Conservation (phyloP, 2,113 vertebrate genomes). For the Amazona guildingii region DNA sequence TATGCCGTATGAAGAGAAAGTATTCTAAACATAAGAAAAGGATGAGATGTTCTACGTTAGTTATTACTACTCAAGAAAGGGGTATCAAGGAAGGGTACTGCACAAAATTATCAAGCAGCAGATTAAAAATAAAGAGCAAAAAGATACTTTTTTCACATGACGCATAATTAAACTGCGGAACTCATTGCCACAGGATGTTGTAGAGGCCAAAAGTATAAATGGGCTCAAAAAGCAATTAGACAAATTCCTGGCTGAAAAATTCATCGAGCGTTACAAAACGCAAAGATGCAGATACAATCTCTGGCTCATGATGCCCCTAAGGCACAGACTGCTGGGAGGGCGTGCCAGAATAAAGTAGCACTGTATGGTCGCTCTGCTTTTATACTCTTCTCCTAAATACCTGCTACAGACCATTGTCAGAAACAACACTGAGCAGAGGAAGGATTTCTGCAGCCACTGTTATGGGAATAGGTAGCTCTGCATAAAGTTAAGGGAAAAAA, state of each 20-base stretch:
- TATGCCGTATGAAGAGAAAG: neutral
- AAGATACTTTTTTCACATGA: neutral
- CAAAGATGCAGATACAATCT: constrained; percentile 65
- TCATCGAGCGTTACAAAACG: constrained; percentile 61
- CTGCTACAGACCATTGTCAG: constrained; percentile 2
- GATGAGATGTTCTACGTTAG: neutral
- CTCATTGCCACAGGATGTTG: constrained; percentile 61
- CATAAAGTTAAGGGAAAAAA: neutral
- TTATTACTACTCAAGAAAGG: neutral
- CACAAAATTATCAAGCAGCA: neutral
- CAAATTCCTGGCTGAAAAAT: constrained; percentile 69
- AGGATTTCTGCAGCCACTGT: neutral
- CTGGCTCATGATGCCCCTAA: constrained; percentile 19
- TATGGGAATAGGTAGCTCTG: neutral
- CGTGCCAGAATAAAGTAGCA: constrained; percentile 45
- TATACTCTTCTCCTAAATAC: neutral
- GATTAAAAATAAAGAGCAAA: neutral
- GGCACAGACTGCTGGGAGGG: constrained; percentile 64
- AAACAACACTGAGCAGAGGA: neutral
- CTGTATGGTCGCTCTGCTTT: neutral
- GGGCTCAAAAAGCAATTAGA: constrained; percentile 62
- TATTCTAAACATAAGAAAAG: neutral
- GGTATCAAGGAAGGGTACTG: neutral
- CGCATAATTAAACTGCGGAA: neutral
- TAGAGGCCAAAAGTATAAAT: constrained; percentile 51